These are phyloP conservation scores for Stichodactyla mertensii DNA, from an alignment of 64 coral and sea anemone genomes.

Conservation along the genomic window DNA sequence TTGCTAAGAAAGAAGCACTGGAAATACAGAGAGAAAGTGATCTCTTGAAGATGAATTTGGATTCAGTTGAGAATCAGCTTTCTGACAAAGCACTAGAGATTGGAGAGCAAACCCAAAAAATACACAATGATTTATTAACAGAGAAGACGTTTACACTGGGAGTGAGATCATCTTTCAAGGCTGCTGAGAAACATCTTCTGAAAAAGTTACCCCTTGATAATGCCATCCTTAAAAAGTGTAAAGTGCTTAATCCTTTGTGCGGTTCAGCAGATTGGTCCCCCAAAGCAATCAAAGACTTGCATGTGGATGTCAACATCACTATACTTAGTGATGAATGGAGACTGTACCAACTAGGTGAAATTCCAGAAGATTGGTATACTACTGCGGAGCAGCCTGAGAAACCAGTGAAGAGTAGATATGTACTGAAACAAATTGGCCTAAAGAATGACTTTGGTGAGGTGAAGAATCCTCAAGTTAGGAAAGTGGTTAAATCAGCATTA, in stretches of 20 bases:
- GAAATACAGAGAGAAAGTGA: constrained; percentile 25
- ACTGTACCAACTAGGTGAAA: constrained; percentile 59
- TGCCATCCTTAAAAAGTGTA: constrained; percentile 47
- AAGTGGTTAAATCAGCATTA: constrained; percentile 48
- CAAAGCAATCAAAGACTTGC: constrained; percentile 53
- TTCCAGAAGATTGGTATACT: constrained; percentile 45
- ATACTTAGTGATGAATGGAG: constrained; percentile 55
- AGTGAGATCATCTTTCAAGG: constrained; percentile 48
- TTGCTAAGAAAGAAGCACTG: constrained; percentile 53
- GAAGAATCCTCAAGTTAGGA: constrained; percentile 45
- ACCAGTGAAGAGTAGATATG: constrained; percentile 36
- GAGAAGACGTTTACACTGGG: constrained; percentile 41
- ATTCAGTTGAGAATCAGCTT: constrained; percentile 32
- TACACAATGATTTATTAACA: constrained; percentile 36
- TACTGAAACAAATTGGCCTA: constrained; percentile 48
- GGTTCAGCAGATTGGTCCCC: constrained; percentile 44
- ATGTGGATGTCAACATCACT: constrained; percentile 46
- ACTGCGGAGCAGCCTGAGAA: constrained; percentile 39
- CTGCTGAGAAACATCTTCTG: constrained; percentile 65
- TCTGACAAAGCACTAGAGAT: constrained; percentile 43
- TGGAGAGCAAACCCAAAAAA: constrained; percentile 42
- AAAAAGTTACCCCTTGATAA: constrained; percentile 56
- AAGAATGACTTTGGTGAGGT: constrained; percentile 39
- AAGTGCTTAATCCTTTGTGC: constrained; percentile 27
- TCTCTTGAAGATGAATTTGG: constrained; percentile 46